A percentile compares a stretch with the other conserved stretches of the same genome.
These are phyloP conservation scores for Arctia plantaginis DNA, from an alignment of 2,888 invertebrate genomes.

Conservation along the genomic window DNA sequence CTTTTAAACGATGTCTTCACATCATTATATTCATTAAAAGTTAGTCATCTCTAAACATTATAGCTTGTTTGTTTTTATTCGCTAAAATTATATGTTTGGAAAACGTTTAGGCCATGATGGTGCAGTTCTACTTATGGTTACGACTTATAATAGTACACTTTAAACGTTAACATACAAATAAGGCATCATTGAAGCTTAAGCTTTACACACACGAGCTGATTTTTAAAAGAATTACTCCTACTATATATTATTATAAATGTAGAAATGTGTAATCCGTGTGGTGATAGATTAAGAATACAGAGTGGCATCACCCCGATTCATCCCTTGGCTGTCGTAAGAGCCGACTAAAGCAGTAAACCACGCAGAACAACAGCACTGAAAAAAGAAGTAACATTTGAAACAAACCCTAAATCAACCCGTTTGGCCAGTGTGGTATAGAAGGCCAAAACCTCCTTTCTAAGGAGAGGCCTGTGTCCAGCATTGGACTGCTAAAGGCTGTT, in stretches of 20 bases:
- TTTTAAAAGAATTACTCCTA: not conserved
- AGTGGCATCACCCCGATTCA: too few relatives aligned
- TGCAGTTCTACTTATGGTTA: constrained; percentile 67
- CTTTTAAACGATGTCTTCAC: constrained; percentile 34
- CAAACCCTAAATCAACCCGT: too few relatives aligned
- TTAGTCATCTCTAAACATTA: constrained; percentile 50
- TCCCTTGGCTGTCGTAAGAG: too few relatives aligned
- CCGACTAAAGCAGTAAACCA: too few relatives aligned
- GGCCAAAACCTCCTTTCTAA: too few relatives aligned
- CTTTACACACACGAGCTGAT: not conserved
- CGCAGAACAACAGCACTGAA: too few relatives aligned
- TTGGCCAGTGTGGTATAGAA: too few relatives aligned
- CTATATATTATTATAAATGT: not conserved
- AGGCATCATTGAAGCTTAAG: constrained; percentile 60
- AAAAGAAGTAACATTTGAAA: too few relatives aligned
- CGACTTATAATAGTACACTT: constrained; percentile 71
- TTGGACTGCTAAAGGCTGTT: too few relatives aligned
- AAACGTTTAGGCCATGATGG: constrained; percentile 64
- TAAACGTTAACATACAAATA: constrained; percentile 70
- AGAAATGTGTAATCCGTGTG: too few relatives aligned
- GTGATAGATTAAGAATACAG: too few relatives aligned
- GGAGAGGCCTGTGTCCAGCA: too few relatives aligned
- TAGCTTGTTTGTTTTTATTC: constrained; percentile 70
- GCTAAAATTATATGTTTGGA: constrained; percentile 71
- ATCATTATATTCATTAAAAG: constrained; percentile 48